Conservation (phyloP, 2,888 invertebrate genomes). For the Atethmia centrago region DNA sequence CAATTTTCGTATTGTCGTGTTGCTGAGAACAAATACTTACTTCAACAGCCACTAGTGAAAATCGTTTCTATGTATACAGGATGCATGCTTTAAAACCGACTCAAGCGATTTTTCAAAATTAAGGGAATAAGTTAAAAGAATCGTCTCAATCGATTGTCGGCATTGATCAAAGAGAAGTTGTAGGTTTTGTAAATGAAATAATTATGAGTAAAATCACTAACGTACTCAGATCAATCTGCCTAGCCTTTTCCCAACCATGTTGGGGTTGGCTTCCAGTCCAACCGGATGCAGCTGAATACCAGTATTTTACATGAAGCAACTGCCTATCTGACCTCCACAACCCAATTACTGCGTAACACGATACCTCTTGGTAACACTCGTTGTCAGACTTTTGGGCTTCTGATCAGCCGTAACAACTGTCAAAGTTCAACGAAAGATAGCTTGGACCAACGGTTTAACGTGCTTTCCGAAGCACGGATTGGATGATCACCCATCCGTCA, state of each 20-base stretch:
- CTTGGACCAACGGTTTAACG: background rate
- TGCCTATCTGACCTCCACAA: background rate
- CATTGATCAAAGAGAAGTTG: background rate
- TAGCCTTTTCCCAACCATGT: background rate
- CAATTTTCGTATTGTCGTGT: constrained; percentile 2
- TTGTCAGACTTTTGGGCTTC: background rate
- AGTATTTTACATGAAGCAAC: background rate
- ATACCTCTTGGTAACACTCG: background rate
- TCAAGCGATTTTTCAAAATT: background rate
- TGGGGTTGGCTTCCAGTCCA: background rate
- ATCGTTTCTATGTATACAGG: constrained; percentile 3
- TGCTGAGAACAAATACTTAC: constrained; percentile 16
- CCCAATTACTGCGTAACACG: background rate
- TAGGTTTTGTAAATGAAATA: background rate
- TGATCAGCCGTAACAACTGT: background rate
- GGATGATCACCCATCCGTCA: background rate
- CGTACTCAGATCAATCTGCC: background rate
- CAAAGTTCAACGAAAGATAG: background rate
- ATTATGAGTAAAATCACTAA: background rate
- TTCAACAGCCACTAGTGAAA: constrained; percentile 22
- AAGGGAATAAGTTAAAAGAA: background rate
- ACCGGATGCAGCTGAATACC: too few relatives aligned
- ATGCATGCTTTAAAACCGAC: background rate
- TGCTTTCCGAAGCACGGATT: background rate
- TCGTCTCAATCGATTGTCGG: background rate